phyloP scores from a whole-genome alignment of 2,113 vertebrate species.

The Bujurquina vittata region DNA sequence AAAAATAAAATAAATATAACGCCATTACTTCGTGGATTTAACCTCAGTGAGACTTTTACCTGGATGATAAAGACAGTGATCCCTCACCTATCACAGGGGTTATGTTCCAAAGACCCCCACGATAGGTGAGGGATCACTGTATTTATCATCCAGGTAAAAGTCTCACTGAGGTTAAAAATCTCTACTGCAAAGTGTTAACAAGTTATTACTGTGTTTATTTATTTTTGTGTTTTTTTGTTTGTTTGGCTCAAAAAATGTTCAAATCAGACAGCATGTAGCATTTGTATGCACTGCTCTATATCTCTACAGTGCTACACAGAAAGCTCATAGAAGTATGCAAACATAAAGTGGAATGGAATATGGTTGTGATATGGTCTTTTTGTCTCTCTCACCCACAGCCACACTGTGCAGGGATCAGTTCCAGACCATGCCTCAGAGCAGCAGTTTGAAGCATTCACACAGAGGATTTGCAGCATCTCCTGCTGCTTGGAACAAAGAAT shows the following conservation, averaged over 20 bases:
- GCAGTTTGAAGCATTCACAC: conserved; percentile 65
- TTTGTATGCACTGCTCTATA: not conserved
- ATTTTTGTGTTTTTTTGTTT: not conserved
- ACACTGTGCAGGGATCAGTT: conserved; percentile 68
- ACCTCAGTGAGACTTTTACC: no score
- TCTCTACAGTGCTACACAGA: not conserved
- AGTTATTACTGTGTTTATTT: no score
- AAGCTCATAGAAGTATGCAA: conserved; percentile 11
- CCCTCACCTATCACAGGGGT: no score
- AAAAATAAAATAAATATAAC: no score
- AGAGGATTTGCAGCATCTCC: conserved; percentile 69
- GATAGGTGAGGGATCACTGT: no score
- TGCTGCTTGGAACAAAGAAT: conserved; percentile 47
- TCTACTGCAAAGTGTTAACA: no score
- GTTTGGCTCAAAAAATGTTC: not conserved
- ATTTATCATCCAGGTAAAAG: no score
- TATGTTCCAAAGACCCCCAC: no score
- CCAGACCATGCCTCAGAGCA: conserved; percentile 61
- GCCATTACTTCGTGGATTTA: no score
- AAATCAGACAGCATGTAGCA: not conserved
- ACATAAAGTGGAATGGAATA: not conserved
- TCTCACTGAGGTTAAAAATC: no score
- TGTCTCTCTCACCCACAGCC: conserved; percentile 9
- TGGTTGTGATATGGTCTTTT: not conserved
- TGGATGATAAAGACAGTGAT: no score